Percentiles rank a stretch among this genome's conserved stretches.
Conservation (phyloP, 1,140 invertebrate genomes). For the Propsilocerus akamusi region DNA sequence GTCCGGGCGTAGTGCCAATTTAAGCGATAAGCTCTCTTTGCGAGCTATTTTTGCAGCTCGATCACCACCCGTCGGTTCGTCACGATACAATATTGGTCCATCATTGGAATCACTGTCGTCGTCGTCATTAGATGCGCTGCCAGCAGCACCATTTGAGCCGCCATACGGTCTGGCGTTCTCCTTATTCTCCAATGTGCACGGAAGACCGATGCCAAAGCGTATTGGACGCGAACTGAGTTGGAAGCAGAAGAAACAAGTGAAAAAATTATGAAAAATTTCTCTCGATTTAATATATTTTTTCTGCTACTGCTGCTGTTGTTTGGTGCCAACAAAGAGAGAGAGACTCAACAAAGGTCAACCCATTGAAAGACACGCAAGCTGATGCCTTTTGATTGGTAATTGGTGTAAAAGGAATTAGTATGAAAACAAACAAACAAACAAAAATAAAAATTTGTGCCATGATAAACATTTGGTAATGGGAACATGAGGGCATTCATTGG, state of each 20-base stretch:
- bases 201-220: slow-evolving; percentile 48
- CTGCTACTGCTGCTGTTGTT: too few species aligned
- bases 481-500: too few species aligned
- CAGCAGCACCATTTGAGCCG: not conserved
- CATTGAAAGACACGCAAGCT: too few species aligned
- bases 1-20: slow-evolving; percentile 78
- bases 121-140: slow-evolving; percentile 35
- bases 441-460: too few species aligned
- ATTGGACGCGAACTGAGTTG: slow-evolving; percentile 58
- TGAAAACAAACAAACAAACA: too few species aligned
- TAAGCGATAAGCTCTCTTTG: slow-evolving; percentile 89
- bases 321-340: too few species aligned
- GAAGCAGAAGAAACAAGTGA: slow-evolving; percentile 12
- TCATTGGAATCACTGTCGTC: slow-evolving; percentile 37
- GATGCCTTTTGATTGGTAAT: too few species aligned
- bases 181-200: slow-evolving; percentile 63
- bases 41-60: slow-evolving; percentile 81
- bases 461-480: too few species aligned
- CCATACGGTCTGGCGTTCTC: slow-evolving; percentile 64
- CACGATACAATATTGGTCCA: slow-evolving; percentile 54
- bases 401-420: too few species aligned
- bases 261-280: slow-evolving; percentile 5
- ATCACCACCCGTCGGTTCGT: slow-evolving; percentile 56
- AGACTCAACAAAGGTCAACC: too few species aligned
- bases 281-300: too few species aligned